Base-by-base conservation (phyloP, 2,113 vertebrate genomes). In the Macquaria ambigua region DNA sequence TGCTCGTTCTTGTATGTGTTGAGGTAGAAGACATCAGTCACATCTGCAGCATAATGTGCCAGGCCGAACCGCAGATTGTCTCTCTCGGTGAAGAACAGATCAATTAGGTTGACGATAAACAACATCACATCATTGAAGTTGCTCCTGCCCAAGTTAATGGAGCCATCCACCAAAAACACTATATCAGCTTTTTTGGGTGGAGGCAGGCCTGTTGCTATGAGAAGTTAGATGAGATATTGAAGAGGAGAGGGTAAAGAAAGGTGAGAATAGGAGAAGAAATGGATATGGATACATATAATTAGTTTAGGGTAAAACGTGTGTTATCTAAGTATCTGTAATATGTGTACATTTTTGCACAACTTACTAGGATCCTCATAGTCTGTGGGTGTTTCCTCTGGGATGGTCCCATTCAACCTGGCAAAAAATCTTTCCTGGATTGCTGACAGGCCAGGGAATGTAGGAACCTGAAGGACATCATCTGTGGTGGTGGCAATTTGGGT, bases 91-190 rank as follows among this genome's bases (percentile, higher is more conserved):
- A 92, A 98, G 77, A 98, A 96, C 0, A 96, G 93, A 9, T 99
- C 98, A 70, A 99, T 95, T 8, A 99, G 93, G 1, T 95, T 97
- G 6, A 77, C 85, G 48, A 97, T 96, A 8, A 99, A 99, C 0
- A 85, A 52, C 79, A 97, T 96, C 64, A 98, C 96, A 81, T 95
- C 90, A 15, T 95, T 96, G 92, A 99, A 99, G 87, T 95, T 96
- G 0, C 93, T 93, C 53, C 88, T 95, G 61, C 96, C 96, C 78
- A 99, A 92, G 76, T 99, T 99, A 77, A 99, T 99, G 87, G 98
- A 99, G 9, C 98, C 96, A 31, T 99, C 98, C 92, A 99, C 90
- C 82, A 99, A 94, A 95, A 99, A 99, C 56, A 99, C 97, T 14
- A 99, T 97, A 69, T 99, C 98, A 5, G 97, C 98, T 79, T 96